Percentiles rank a stretch among this genome's conserved stretches.
These are phyloP conservation scores for Pandemis corylana DNA, from an alignment of 2,888 invertebrate genomes.

Conservation along the genomic window DNA sequence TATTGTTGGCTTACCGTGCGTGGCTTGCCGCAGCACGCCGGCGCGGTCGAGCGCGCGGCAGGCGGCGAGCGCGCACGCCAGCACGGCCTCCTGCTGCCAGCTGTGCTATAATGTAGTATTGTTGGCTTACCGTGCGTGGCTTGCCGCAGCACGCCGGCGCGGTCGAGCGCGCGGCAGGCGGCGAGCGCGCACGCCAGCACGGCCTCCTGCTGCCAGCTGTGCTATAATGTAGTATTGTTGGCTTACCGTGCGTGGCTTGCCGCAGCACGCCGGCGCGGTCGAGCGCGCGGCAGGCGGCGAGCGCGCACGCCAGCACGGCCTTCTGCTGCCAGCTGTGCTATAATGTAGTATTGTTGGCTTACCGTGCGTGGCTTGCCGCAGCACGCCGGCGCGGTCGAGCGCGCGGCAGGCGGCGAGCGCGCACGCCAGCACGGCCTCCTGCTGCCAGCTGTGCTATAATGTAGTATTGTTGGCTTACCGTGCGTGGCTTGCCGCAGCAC, in stretches of 20 bases:
- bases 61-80: slow-evolving; percentile 97
- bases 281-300: slow-evolving; percentile 96
- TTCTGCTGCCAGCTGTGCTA: slow-evolving; percentile 87
- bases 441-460: too few species aligned
- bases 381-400: slow-evolving; percentile 93
- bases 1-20: slow-evolving; percentile 87
- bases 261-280: slow-evolving; percentile 94
- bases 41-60: slow-evolving; percentile 95
- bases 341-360: slow-evolving; percentile 42
- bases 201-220: slow-evolving; percentile 91
- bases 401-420: slow-evolving; percentile 97
- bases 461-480: slow-evolving; percentile 78
- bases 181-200: slow-evolving; percentile 97
- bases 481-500: slow-evolving; percentile 94
- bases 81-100: slow-evolving; percentile 96
- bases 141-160: slow-evolving; percentile 93
- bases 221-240: too few species aligned
- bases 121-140: slow-evolving; percentile 90
- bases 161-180: slow-evolving; percentile 96
- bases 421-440: slow-evolving; percentile 96
- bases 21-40: slow-evolving; percentile 93
- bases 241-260: slow-evolving; percentile 92
- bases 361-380: slow-evolving; percentile 95
- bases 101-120: too few species aligned
- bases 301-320: slow-evolving; percentile 95